Conservation (phyloP, 2,888 invertebrate species). For the Hydrotaea cyrtoneurina region DNA sequence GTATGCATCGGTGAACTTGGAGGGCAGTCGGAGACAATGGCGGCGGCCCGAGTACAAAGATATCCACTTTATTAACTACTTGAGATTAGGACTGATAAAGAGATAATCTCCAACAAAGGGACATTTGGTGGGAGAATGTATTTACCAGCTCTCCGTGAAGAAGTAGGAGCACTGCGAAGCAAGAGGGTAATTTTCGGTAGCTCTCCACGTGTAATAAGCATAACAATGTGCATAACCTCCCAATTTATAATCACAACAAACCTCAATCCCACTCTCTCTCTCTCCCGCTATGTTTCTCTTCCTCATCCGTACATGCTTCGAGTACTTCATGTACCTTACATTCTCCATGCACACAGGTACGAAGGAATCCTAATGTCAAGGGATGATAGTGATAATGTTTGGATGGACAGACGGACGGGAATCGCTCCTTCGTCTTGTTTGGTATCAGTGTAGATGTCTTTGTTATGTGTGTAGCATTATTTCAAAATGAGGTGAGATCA, state of each 20-base stretch:
- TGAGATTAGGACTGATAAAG: conserved; percentile 79
- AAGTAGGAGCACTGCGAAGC: conserved; percentile 21
- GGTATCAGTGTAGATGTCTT: conserved; percentile 30
- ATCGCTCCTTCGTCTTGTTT: no score
- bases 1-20: conserved; percentile 74
- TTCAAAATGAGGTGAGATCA: conserved; percentile 75
- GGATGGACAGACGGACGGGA: conserved; percentile 26
- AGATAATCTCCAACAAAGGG: conserved; percentile 74
- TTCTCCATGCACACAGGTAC: conserved; percentile 34
- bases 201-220: conserved; percentile 77
- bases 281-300: not conserved
- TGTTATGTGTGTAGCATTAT: conserved; percentile 44
- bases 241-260: conserved; percentile 72
- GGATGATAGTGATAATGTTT: conserved; percentile 56
- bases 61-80: conserved; percentile 80
- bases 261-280: not conserved
- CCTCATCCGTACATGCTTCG: not conserved
- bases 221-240: conserved; percentile 78
- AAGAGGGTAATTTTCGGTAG: conserved; percentile 72
- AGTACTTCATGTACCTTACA: not conserved
- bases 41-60: conserved; percentile 77
- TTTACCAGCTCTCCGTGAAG: conserved; percentile 13
- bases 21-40: conserved; percentile 72
- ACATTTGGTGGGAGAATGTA: not conserved
- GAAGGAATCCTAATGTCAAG: conserved; percentile 35